These are phyloP conservation scores for Tachysurus fulvidraco DNA, from an alignment of 2,113 vertebrate genomes.

Conservation along the genomic window DNA sequence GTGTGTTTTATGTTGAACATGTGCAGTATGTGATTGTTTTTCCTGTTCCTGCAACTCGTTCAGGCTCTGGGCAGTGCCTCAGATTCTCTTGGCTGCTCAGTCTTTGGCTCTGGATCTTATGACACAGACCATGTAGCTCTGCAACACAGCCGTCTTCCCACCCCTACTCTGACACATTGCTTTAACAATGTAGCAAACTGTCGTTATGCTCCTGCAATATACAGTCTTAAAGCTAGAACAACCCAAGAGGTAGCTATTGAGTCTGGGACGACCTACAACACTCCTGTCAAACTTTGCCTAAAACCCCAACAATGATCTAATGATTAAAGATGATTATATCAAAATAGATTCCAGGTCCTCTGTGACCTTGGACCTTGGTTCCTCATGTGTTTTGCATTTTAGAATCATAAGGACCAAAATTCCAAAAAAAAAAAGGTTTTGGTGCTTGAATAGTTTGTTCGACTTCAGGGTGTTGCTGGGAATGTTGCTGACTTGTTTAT, in stretches of 20 bases:
- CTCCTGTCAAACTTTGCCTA: not conserved
- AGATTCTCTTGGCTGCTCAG: constrained; percentile 44
- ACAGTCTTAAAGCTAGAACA: constrained; percentile 1
- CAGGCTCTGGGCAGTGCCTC: constrained; percentile 39
- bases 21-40: constrained; percentile 46
- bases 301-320: not conserved
- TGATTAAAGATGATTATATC: not conserved
- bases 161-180: constrained; percentile 38
- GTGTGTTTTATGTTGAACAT: constrained; percentile 50
- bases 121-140: constrained; percentile 34
- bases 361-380: not conserved
- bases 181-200: constrained; percentile 34
- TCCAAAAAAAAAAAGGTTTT: not conserved
- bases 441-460: not conserved
- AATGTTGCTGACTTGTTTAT: not conserved
- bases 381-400: not conserved
- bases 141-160: constrained; percentile 44
- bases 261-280: not conserved
- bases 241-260: not conserved
- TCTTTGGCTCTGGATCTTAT: constrained; percentile 38
- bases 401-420: not conserved
- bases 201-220: constrained; percentile 7
- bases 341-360: not conserved
- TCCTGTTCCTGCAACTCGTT: constrained; percentile 38
- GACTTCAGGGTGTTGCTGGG: not conserved